A percentile compares a stretch with the other conserved stretches of the same genome.
These are phyloP conservation scores for Oikopleura vanhoeffeni DNA, from an alignment of 23 tunicate genomes.

Conservation along the genomic window DNA sequence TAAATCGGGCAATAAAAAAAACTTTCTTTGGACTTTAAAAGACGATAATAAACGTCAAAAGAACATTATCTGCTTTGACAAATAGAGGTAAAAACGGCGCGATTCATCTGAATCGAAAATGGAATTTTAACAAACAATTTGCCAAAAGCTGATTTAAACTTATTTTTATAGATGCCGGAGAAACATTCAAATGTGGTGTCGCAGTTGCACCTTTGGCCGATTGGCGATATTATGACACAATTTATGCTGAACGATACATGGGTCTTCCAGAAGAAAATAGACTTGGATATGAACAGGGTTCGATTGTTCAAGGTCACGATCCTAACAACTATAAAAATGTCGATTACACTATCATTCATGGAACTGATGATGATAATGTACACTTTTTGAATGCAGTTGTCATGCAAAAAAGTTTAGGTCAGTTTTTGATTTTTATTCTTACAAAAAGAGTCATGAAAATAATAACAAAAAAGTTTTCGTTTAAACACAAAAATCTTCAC, in stretches of 20 bases:
- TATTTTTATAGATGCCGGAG: conserved; percentile 20
- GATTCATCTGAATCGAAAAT: too few relatives aligned
- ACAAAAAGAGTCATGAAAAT: too few relatives aligned
- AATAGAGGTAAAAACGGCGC: too few relatives aligned
- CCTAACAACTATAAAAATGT: not conserved
- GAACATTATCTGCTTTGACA: too few relatives aligned
- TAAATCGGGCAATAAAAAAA: too few relatives aligned
- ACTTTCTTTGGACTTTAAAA: too few relatives aligned
- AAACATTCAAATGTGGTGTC: conserved; percentile 38
- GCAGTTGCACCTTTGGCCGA: conserved; percentile 74
- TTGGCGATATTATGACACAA: conserved; percentile 63
- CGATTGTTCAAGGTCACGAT: not conserved
- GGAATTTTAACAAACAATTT: too few relatives aligned
- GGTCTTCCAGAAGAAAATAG: conserved; percentile 29
- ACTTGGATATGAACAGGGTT: conserved; percentile 30
- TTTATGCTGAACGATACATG: conserved; percentile 73
- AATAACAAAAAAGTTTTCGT: too few relatives aligned
- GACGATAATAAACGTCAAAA: too few relatives aligned
- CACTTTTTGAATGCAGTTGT: conserved; percentile 77
- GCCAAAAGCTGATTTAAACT: too few relatives aligned
- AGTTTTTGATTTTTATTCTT: not conserved
- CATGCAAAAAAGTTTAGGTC: not conserved
- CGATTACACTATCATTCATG: conserved; percentile 56
- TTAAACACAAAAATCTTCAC: too few relatives aligned
- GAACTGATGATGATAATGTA: conserved; percentile 88